phyloP scores from a whole-genome alignment of 2,113 vertebrate species.

The Indicator maculatus region DNA sequence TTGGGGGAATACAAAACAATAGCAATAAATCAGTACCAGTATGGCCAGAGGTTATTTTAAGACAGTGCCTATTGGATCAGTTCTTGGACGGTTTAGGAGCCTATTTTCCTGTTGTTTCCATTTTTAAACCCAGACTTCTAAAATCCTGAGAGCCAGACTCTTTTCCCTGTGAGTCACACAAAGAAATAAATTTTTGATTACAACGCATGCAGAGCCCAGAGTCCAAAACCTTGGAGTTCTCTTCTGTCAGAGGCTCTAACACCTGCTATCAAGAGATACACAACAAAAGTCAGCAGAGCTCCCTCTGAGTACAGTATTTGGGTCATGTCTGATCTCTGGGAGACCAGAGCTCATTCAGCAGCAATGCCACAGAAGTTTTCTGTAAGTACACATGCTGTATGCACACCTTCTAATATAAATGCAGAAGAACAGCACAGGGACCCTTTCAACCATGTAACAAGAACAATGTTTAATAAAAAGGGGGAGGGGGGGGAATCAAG shows the following conservation, averaged over 20 bases:
- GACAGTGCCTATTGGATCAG: neutral
- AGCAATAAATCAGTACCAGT: neutral
- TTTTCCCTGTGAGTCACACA: neutral
- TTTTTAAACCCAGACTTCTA: neutral
- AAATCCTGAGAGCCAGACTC: neutral
- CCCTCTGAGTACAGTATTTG: neutral
- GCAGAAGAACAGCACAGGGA: neutral
- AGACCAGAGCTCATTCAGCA: neutral
- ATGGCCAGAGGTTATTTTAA: neutral
- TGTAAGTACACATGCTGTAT: accelerated
- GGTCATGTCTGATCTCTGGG: neutral
- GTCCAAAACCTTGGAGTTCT: neutral
- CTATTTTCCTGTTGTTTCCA: constrained; percentile 15
- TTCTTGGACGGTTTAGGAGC: neutral
- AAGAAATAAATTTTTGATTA: constrained; percentile 1
- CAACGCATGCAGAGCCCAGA: neutral
- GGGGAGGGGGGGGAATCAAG: neutral
- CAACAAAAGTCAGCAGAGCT: neutral
- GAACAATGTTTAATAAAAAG: neutral
- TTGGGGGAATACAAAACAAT: neutral
- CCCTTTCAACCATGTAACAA: neutral
- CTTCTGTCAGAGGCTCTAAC: neutral
- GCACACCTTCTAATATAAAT: neutral
- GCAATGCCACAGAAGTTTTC: neutral
- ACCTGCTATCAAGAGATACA: accelerated